Conservation (phyloP, 2,888 invertebrate species). For the Orthosia gothica region DNA sequence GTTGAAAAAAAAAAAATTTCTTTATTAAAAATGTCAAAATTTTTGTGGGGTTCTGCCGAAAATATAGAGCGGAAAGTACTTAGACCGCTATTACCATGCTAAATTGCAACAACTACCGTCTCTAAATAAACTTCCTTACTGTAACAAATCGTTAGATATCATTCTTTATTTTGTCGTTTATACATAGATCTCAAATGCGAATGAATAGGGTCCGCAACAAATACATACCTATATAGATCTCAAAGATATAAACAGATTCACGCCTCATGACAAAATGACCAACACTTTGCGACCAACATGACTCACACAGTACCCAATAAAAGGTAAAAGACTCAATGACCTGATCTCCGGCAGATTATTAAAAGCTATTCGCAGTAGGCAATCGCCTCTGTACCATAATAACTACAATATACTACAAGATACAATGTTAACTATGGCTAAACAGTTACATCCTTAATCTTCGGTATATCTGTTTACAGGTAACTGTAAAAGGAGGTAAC, state of each 20-base stretch:
- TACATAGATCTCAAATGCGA: no score
- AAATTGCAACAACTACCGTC: no score
- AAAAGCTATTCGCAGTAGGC: constrained; percentile 4
- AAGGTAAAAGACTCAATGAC: constrained; percentile 10
- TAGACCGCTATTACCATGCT: no score
- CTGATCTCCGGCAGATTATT: not conserved
- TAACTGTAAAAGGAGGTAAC: constrained; percentile 78
- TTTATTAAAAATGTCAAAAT: no score
- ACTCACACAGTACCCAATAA: constrained; percentile 21
- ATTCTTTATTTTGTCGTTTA: no score
- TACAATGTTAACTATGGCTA: constrained; percentile 57
- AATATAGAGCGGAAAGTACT: no score
- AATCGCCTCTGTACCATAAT: constrained; percentile 35
- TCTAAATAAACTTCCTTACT: no score
- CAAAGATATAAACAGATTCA: not conserved
- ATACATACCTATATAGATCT: not conserved
- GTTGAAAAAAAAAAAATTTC: no score
- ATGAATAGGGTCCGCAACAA: no score
- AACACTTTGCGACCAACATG: not conserved
- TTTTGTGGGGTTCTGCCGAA: no score
- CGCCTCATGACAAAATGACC: not conserved
- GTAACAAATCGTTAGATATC: no score
- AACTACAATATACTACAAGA: constrained; percentile 44
- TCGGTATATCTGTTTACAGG: constrained; percentile 75
- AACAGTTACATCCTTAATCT: constrained; percentile 77